Evolutionary conservation across 2,113 vertebrate species (phyloP).

Genomic region (Uria aalge): DNA sequence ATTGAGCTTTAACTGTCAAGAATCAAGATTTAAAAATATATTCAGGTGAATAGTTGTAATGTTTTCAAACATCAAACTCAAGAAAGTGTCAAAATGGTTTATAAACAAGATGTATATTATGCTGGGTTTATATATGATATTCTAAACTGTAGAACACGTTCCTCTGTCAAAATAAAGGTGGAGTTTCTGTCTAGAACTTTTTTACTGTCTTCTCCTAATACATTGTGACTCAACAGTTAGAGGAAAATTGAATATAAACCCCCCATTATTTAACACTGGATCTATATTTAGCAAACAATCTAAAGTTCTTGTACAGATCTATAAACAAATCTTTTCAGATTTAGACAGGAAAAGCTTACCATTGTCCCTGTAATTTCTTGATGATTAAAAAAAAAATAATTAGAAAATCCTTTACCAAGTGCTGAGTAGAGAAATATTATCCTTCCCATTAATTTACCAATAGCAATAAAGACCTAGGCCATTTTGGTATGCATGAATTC

Average conservation of each 20-base stretch:
- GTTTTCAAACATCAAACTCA: constrained; percentile 45
- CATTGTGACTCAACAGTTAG: background rate
- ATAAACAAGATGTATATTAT: background rate
- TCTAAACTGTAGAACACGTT: background rate
- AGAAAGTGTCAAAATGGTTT: constrained; percentile 28
- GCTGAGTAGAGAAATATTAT: background rate
- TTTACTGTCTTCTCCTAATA: background rate
- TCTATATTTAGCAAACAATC: background rate
- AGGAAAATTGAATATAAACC: background rate
- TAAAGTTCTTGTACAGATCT: background rate
- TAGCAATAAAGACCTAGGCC: background rate
- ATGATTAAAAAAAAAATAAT: background rate
- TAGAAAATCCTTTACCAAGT: background rate
- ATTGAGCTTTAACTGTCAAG: constrained; percentile 9
- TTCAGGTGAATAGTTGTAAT: constrained; percentile 12
- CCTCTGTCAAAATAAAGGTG: background rate
- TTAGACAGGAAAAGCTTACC: background rate
- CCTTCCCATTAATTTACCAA: no score
- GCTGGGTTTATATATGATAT: constrained; percentile 2
- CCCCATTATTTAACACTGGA: background rate
- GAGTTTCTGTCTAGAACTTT: background rate
- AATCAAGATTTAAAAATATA: constrained; percentile 30
- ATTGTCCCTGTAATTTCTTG: background rate
- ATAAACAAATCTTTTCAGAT: background rate
- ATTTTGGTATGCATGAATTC: background rate